Conservation (phyloP, 2,888 invertebrate genomes). For the Apamea sordens region DNA sequence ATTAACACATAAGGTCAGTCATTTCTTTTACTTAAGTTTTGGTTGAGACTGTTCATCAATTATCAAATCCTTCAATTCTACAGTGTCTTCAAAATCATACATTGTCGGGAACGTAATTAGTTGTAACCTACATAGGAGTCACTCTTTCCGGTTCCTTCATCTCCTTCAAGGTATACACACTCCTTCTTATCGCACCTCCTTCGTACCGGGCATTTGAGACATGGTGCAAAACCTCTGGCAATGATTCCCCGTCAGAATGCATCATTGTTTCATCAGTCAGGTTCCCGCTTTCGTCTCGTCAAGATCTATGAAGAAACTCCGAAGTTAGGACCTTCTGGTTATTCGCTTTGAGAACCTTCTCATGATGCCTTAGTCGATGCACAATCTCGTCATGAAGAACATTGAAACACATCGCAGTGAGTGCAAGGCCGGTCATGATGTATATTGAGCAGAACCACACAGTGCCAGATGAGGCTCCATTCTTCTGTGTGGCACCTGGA, state of each 20-base stretch:
- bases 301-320: constrained; percentile 86
- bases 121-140: constrained; percentile 79
- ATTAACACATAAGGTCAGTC: constrained; percentile 86
- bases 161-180: constrained; percentile 84
- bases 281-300: constrained; percentile 86
- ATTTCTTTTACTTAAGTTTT: constrained; percentile 73
- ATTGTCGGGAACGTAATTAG: constrained; percentile 22
- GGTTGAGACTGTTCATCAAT: constrained; percentile 65
- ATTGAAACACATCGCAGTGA: constrained; percentile 97
- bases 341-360: constrained; percentile 82
- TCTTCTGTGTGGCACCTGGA: constrained; percentile 91
- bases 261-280: constrained; percentile 85
- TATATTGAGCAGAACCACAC: constrained; percentile 97
- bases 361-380: constrained; percentile 93
- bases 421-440: constrained; percentile 96
- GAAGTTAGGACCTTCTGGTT: constrained; percentile 85
- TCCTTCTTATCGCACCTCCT: constrained; percentile 83
- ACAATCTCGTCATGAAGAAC: constrained; percentile 97
- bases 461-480: constrained; percentile 91
- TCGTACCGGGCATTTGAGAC: constrained; percentile 82
- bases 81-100: constrained; percentile 58
- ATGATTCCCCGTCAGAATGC: constrained; percentile 84
- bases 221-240: constrained; percentile 88
- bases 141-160: constrained; percentile 84
- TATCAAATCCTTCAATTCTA: constrained; percentile 67